Conservation (phyloP, 2,113 vertebrate genomes). For the Macquaria australasica region DNA sequence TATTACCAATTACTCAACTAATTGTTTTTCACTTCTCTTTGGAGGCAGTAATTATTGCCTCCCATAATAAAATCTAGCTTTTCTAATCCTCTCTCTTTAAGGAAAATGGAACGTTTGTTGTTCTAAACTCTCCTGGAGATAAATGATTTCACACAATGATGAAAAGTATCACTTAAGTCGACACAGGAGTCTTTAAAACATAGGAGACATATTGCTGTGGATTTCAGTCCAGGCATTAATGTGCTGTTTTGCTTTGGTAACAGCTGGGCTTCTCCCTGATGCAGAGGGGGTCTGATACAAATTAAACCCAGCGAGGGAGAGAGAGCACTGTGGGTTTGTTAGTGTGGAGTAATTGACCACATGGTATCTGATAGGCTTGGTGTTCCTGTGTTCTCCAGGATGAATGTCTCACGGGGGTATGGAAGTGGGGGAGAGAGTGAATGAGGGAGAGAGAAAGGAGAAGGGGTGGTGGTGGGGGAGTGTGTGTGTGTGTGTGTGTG, state of each 20-base stretch:
- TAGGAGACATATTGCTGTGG: slow-evolving; percentile 12
- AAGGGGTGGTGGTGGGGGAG: slow-evolving; percentile 59
- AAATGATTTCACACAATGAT: slow-evolving; percentile 46
- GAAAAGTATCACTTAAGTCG: slow-evolving; percentile 28
- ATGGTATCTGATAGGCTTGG: slow-evolving; percentile 85
- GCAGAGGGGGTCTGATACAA: slow-evolving; percentile 81
- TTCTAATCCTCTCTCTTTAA: slow-evolving; percentile 8
- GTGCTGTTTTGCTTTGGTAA: slow-evolving; percentile 67
- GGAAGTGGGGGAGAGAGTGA: slow-evolving; percentile 54
- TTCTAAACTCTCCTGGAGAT: slow-evolving; percentile 38
- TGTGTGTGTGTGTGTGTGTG: too few relatives aligned
- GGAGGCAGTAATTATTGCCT: not conserved
- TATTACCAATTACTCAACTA: not conserved
- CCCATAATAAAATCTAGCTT: not conserved
- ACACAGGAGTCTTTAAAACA: slow-evolving; percentile 41
- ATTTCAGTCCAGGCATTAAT: slow-evolving; percentile 68
- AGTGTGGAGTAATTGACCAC: slow-evolving; percentile 89
- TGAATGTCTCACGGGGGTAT: slow-evolving; percentile 73
- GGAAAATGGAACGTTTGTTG: slow-evolving; percentile 24
- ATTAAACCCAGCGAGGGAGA: slow-evolving; percentile 81
- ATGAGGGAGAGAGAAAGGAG: slow-evolving; percentile 26
- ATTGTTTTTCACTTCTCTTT: not conserved
- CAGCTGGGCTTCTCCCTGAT: slow-evolving; percentile 86
- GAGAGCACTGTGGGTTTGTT: slow-evolving; percentile 84
- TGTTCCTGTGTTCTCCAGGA: slow-evolving; percentile 85